Percentiles rank a stretch among this genome's conserved stretches.
Evolutionary conservation across 1,140 invertebrate species (phyloP).

Genomic region (Stenopsyche tienmushanensis): DNA sequence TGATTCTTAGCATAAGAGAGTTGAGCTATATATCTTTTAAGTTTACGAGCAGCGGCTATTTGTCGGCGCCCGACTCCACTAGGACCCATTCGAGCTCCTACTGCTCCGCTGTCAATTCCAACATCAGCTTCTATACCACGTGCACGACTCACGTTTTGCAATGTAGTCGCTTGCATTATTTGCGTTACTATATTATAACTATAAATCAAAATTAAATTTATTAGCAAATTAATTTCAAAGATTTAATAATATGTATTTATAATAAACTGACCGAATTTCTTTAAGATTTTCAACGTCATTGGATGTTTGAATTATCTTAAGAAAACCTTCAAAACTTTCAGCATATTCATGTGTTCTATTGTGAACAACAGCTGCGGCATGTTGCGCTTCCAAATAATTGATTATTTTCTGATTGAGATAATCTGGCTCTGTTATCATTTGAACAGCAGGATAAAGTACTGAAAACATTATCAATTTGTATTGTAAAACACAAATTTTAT

Average conservation of each 20-base stretch:
- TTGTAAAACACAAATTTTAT: conserved; percentile 12
- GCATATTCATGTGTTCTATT: conserved; percentile 83
- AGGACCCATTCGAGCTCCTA: conserved; percentile 44
- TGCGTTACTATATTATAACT: conserved; percentile 87
- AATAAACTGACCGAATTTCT: conserved; percentile 71
- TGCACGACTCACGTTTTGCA: conserved; percentile 83
- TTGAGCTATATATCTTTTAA: conserved; percentile 78
- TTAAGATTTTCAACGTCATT: conserved; percentile 81
- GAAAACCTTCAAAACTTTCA: conserved; percentile 86
- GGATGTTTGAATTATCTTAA: conserved; percentile 79
- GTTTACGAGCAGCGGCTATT: conserved; percentile 68
- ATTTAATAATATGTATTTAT: conserved; percentile 37
- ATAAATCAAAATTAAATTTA: conserved; percentile 24
- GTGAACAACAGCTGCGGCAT: conserved; percentile 76
- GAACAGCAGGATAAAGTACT: conserved; percentile 83
- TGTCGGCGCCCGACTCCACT: conserved; percentile 63
- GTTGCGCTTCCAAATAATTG: conserved; percentile 76
- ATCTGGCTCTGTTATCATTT: conserved; percentile 84
- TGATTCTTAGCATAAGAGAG: conserved; percentile 79
- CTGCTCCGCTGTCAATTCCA: conserved; percentile 56
- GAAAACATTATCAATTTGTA: conserved; percentile 44
- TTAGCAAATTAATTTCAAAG: background rate
- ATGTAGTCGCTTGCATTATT: conserved; percentile 90
- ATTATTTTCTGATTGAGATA: conserved; percentile 88
- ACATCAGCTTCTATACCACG: conserved; percentile 76